Evolutionary conservation across 2,888 invertebrate genomes (phyloP), one percentile per base, ranked within the genome.

Genomic region (Aphrophora alni): DNA sequence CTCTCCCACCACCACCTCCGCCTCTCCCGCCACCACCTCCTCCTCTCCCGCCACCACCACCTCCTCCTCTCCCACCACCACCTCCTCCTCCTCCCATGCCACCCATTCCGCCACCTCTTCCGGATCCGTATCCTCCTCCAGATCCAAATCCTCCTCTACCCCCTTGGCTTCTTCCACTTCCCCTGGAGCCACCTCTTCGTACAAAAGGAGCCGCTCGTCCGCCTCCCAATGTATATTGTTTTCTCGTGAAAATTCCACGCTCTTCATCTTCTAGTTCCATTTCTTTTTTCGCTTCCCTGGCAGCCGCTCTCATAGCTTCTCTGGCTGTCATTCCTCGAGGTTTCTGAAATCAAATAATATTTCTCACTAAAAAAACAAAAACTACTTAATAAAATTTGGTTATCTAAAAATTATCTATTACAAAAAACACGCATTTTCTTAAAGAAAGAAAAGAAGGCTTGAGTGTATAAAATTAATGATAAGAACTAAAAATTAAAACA

Each of bases 281-380:
- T 26, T 77, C 77, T n/a, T 33, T 33, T 17, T 38, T 38, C 0
- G 77, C 77, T 28, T 77, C 77, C 21, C 77, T 70, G 1, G 77
- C 77, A 3, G 77, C 77, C 0, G 70, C 70, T 38, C 77, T 68
- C 77, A 77, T 21, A 5, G 77, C 77, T 21, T 77, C 77, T 14
- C 38, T 77, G 21, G 77, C 77, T 5, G 77, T 77, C 77, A 77
- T 77, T 0, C 77, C 77, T 17, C 26, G 26, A 12, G 70, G 71
- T 77, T 77, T 77, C 77, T 77, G 71, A 21, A 59, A 59, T 8
- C 33, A 33, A 33, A 33, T 5, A 33, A 33, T 33, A 5, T 5
- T 33, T 33, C n/a, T n/a, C n/a, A n/a, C n/a, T n/a, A n/a, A n/a
- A n/a, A n/a, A n/a, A n/a, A n/a, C n/a, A n/a, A n/a, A n/a, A n/a